Base-by-base conservation (phyloP, 2,113 vertebrate species). In the Lepidothrix coronata region DNA sequence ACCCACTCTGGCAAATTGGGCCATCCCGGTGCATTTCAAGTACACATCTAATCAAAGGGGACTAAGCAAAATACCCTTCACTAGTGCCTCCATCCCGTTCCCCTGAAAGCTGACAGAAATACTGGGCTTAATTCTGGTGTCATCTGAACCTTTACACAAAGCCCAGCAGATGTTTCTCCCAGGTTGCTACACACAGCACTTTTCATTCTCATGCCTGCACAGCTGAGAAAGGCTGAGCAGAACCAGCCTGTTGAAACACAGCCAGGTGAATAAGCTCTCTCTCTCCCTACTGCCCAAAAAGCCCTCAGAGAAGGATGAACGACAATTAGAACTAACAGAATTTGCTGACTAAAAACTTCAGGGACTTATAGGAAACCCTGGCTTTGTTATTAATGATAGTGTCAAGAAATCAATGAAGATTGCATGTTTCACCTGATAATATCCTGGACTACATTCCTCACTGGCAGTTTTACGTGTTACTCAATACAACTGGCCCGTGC, bases 391-490 rank as follows among this genome's bases (percentile, higher is more conserved):
- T 85, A 94, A 89, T 80, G 87, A 44, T 33, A 70, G 37, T 82
- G 62, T 93, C 89, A 93, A 95, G 78, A 91, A 97, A 96, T 96
- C 91, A 89, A 91, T 95, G 89, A 61, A 78, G 91, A 93, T 58
- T 88, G 81, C 81, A 79, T 70, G 89, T 88, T 89, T 96, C 77
- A 93, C 46, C 58, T 24, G 11, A 52, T 88, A 92, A 94, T 89
- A 79, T 70, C 58, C 85, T 23, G 20, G 77, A n/a, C 67, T 51
- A 91, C 87, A 79, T 43, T 82, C 58, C 71, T 91, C 41, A 13
- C 70, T 76, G 84, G 74, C 66, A 94, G 70, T 37, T 87, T 92
- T 75, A 80, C 1, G 16, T 46, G 62, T 87, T 87, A 37, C 85
- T 95, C 79, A 68, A 82, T 68, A 76, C 74, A 73, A 41, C 21